A percentile compares a stretch with the other conserved stretches of the same genome.
These are phyloP conservation scores for Piliocolobus tephrosceles DNA, from an alignment of 2,113 vertebrate genomes.

Conservation along the genomic window DNA sequence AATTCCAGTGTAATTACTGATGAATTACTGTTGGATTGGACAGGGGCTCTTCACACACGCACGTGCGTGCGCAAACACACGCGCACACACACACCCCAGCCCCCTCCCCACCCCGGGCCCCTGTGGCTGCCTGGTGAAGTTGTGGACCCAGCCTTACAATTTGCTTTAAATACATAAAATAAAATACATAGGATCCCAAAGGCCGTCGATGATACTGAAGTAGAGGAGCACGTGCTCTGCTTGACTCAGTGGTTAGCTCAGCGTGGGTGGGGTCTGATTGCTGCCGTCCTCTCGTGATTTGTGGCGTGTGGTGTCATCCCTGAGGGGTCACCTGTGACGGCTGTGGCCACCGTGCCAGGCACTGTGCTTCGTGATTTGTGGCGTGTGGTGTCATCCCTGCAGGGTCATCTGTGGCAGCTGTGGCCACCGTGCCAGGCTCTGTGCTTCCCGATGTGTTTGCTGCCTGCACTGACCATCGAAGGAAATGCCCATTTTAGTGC, in stretches of 20 bases:
- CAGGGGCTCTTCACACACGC: not conserved
- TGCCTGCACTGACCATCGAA: not conserved
- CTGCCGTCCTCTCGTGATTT: not conserved
- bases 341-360: accelerated
- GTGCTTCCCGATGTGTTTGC: not conserved
- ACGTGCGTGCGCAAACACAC: too few relatives aligned
- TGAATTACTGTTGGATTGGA: not conserved
- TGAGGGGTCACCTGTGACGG: too few relatives aligned
- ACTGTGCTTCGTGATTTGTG: too few relatives aligned
- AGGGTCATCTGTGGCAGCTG: not conserved
- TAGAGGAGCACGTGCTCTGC: accelerated
- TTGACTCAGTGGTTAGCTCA: not conserved
- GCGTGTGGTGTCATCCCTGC: accelerated
- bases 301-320: too few relatives aligned
- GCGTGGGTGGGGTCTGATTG: not conserved
- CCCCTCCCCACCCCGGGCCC: too few relatives aligned
- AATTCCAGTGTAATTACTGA: not conserved
- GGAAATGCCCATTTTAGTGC: not conserved
- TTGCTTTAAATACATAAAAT: not conserved
- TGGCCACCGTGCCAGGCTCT: not conserved
- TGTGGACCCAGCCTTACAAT: not conserved
- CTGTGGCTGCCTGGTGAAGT: not conserved
- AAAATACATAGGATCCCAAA: not conserved
- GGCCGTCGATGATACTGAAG: not conserved
- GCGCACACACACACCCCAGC: too few relatives aligned